Evolutionary conservation across 2,797 vertebrate genomes (phyloP).

Genomic region (Thaleichthys pacificus): DNA sequence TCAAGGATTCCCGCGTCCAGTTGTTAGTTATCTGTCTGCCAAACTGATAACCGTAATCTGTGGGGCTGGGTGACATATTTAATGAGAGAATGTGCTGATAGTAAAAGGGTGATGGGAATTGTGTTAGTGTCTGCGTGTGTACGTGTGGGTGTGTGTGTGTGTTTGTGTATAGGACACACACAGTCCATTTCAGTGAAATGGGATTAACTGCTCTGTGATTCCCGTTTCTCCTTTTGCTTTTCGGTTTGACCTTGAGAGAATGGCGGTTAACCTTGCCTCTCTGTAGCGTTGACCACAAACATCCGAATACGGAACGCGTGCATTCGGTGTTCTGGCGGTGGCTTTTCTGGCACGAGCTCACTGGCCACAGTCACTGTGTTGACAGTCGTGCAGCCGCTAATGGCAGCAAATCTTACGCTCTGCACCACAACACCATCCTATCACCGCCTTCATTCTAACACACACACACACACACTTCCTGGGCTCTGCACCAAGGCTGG

Average conservation of each 20-base stretch:
- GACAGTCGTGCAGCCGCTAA: constrained; percentile 57
- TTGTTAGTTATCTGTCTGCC: constrained; percentile 37
- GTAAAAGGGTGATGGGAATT: not conserved
- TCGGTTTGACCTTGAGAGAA: constrained; percentile 70
- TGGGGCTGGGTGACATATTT: constrained; percentile 16
- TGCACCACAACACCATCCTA: constrained; percentile 11
- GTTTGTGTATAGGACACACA: constrained; percentile 4
- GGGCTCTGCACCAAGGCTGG: constrained; percentile 59
- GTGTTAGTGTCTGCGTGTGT: not conserved
- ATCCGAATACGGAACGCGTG: too few relatives aligned
- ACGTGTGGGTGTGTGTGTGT: constrained; percentile 15
- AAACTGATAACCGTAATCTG: constrained; percentile 29
- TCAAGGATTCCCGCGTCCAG: constrained; percentile 39
- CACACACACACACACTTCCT: constrained; percentile 21
- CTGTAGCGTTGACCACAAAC: too few relatives aligned
- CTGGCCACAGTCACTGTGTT: constrained; percentile 46
- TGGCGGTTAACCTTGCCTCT: constrained; percentile 1
- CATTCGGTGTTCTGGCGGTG: too few relatives aligned
- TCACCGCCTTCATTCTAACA: too few relatives aligned
- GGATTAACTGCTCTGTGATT: constrained; percentile 4
- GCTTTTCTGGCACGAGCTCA: constrained; percentile 35
- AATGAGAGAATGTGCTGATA: not conserved
- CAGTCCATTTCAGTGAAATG: too few relatives aligned
- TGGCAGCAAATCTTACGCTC: constrained; percentile 41
- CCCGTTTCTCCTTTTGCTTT: constrained; percentile 33